Percentiles rank a stretch among this genome's conserved stretches.
phyloP scores from a whole-genome alignment of 1,140 invertebrate genomes.

The Adelges cooleyi region DNA sequence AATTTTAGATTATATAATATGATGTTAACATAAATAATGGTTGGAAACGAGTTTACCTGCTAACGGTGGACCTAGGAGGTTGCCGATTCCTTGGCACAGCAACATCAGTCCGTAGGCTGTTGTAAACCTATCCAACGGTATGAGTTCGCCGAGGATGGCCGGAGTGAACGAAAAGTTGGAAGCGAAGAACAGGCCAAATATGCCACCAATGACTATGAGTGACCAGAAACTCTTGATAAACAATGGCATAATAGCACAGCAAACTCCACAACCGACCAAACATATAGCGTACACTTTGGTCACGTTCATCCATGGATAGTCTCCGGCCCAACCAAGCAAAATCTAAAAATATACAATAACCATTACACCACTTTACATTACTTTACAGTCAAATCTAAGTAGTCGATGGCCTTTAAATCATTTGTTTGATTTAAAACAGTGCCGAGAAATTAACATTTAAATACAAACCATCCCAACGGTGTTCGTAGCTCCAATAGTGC shows the following conservation, averaged over 20 bases:
- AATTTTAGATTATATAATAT: background rate
- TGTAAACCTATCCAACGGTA: constrained; percentile 68
- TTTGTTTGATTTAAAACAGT: background rate
- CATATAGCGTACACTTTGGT: constrained; percentile 68
- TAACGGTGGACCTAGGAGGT: constrained; percentile 52
- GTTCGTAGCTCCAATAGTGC: constrained; percentile 72
- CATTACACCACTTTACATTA: no score
- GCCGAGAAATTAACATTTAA: no score
- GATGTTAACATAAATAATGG: background rate
- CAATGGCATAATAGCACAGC: constrained; percentile 58
- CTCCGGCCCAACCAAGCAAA: constrained; percentile 75
- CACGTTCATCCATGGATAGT: constrained; percentile 73
- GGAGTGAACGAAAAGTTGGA: constrained; percentile 80
- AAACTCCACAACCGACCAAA: constrained; percentile 59
- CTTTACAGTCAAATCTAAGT: no score
- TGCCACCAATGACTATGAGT: constrained; percentile 40
- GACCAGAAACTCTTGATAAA: constrained; percentile 49
- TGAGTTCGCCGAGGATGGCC: constrained; percentile 68
- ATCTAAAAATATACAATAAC: constrained; percentile 45
- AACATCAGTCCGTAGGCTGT: constrained; percentile 77
- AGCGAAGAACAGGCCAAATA: constrained; percentile 74
- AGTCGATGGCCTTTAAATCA: no score
- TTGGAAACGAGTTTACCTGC: constrained; percentile 39
- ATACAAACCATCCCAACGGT: constrained; percentile 70
- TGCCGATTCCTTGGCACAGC: constrained; percentile 68